phyloP scores from a whole-genome alignment of 2,888 invertebrate species.

The Trimorus sp. region DNA sequence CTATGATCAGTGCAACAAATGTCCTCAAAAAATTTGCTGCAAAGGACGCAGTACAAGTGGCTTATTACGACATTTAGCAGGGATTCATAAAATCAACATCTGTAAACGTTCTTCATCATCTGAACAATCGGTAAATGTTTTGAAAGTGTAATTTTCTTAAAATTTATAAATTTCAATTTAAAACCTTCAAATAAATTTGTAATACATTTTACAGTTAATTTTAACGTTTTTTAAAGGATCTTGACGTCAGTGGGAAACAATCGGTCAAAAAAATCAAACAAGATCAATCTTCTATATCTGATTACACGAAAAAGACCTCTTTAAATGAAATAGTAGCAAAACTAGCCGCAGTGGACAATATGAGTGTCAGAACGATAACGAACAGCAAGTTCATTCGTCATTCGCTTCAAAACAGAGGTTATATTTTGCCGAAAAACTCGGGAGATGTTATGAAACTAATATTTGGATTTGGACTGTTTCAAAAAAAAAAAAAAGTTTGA shows the following conservation, averaged over 20 bases:
- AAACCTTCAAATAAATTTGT: too few relatives aligned
- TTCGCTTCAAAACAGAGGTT: background rate
- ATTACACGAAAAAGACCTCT: slow-evolving; percentile 4
- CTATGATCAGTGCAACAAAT: slow-evolving; percentile 8
- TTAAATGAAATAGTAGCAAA: slow-evolving; percentile 15
- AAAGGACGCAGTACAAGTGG: slow-evolving; percentile 16
- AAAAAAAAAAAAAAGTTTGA: too few relatives aligned
- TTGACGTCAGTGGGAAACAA: background rate
- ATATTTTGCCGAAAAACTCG: slow-evolving; percentile 14
- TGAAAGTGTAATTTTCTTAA: too few relatives aligned
- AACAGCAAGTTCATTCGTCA: slow-evolving; percentile 14
- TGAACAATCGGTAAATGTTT: background rate
- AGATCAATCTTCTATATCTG: background rate
- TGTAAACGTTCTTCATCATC: slow-evolving; percentile 2
- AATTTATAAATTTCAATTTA: too few relatives aligned
- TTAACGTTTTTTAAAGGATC: background rate
- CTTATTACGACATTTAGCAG: slow-evolving; percentile 1
- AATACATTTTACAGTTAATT: too few relatives aligned
- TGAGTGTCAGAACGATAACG: slow-evolving; percentile 1
- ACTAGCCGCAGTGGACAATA: slow-evolving; percentile 16
- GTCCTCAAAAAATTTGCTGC: slow-evolving; percentile 8
- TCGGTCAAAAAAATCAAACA: background rate
- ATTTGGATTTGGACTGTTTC: too few relatives aligned
- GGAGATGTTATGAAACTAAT: slow-evolving; percentile 14
- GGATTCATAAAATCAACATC: slow-evolving; percentile 1